Evolutionary conservation across 2,888 invertebrate species (phyloP).

Genomic region (Masnerella sp.): DNA sequence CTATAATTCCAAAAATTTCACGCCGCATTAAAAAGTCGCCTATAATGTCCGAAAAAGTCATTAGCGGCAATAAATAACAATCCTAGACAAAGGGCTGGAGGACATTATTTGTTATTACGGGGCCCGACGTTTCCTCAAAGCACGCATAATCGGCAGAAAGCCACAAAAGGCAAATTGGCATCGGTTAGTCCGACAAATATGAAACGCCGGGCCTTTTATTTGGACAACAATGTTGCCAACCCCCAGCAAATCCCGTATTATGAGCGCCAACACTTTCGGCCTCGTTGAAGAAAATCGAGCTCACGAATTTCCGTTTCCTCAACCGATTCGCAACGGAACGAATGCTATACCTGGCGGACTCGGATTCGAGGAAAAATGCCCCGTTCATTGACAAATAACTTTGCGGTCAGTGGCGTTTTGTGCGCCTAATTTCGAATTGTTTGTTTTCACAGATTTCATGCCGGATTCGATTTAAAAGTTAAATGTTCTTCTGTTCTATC

Average conservation of each 20-base stretch:
- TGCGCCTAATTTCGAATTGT: slow-evolving; percentile 36
- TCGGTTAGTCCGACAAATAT: slow-evolving; percentile 52
- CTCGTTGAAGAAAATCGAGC: slow-evolving; percentile 44
- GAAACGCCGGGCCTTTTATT: slow-evolving; percentile 72
- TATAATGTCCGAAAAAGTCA: slow-evolving; percentile 6
- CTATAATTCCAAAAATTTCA: slow-evolving; percentile 31
- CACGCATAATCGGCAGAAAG: slow-evolving; percentile 6
- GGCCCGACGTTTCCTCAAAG: slow-evolving; percentile 15
- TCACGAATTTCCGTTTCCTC: slow-evolving; percentile 3
- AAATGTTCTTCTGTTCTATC: slow-evolving; percentile 25
- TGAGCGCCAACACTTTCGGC: slow-evolving; percentile 32
- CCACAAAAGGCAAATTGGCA: slow-evolving; percentile 44
- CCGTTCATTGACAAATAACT: slow-evolving; percentile 11
- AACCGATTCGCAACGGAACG: slow-evolving; percentile 61
- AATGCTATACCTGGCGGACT: slow-evolving; percentile 31
- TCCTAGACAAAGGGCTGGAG: slow-evolving; percentile 22
- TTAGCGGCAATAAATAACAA: slow-evolving; percentile 31
- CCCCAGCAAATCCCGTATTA: slow-evolving; percentile 26
- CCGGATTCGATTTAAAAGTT: slow-evolving; percentile 25
- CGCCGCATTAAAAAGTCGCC: slow-evolving; percentile 34
- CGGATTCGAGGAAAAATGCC: slow-evolving; percentile 22
- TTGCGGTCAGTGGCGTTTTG: slow-evolving; percentile 34
- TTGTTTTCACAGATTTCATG: slow-evolving; percentile 47
- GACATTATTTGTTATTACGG: slow-evolving; percentile 35
- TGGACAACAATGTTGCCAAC: slow-evolving; percentile 72